These are phyloP conservation scores for Latrodectus elegans DNA, from an alignment of 2,888 invertebrate species.

Conservation along the genomic window DNA sequence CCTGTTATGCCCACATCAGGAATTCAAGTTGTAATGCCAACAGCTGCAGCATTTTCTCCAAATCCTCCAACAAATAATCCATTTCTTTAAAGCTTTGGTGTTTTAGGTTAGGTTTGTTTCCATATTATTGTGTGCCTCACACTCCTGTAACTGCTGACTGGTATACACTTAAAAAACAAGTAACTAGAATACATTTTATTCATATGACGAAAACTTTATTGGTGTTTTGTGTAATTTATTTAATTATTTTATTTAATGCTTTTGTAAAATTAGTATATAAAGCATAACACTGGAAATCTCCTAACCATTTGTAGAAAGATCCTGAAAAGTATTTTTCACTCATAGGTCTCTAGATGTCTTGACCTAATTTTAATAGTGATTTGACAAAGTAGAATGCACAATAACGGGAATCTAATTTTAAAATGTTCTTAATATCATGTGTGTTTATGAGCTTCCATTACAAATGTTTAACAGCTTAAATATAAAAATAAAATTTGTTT, in stretches of 20 bases:
- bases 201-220: background rate
- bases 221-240: background rate
- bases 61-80: constrained; percentile 63
- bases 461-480: background rate
- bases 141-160: constrained; percentile 36
- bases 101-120: constrained; percentile 55
- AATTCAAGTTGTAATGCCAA: constrained; percentile 42
- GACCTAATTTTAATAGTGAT: too few relatives aligned
- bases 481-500: background rate
- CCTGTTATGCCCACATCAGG: constrained; percentile 57
- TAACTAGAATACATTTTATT: background rate
- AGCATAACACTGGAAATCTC: too few relatives aligned
- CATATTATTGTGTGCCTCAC: constrained; percentile 66
- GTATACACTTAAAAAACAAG: background rate
- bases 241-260: background rate
- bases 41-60: constrained; percentile 48
- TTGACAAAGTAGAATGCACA: background rate
- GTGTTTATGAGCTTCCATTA: background rate
- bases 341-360: too few relatives aligned
- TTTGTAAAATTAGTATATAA: background rate
- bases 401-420: background rate
- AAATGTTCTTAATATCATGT: constrained; percentile 5
- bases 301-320: too few relatives aligned
- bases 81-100: constrained; percentile 52
- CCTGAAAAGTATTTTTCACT: too few relatives aligned